These are phyloP conservation scores for Lamprotornis superbus DNA, from an alignment of 2,113 vertebrate genomes.

Conservation along the genomic window DNA sequence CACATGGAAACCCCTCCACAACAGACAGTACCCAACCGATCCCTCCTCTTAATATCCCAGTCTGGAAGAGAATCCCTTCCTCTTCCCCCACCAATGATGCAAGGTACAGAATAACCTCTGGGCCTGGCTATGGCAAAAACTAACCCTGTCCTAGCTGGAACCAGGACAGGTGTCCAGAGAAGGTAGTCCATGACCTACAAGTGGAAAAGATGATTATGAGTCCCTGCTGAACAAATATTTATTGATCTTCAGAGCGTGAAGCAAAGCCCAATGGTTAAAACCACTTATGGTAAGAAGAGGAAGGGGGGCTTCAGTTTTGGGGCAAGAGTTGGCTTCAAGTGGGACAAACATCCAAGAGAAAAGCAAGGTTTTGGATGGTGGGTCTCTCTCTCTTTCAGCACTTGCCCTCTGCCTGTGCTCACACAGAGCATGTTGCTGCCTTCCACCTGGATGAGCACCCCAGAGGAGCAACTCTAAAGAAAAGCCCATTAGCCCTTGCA, in stretches of 20 bases:
- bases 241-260: not conserved
- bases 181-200: not conserved
- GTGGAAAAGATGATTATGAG: not conserved
- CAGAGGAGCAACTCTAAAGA: not conserved
- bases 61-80: not conserved
- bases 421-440: not conserved
- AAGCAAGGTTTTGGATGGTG: not conserved
- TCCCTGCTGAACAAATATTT: not conserved
- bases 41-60: not conserved
- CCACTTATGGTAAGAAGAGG: not conserved
- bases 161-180: not conserved
- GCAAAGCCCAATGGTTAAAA: not conserved
- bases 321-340: not conserved
- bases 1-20: not conserved
- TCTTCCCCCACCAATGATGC: fast-evolving
- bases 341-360: not conserved
- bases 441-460: not conserved
- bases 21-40: not conserved
- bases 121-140: not conserved
- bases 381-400: not conserved
- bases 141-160: not conserved
- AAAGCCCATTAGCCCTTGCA: not conserved
- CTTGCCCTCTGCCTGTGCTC: not conserved
- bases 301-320: not conserved
- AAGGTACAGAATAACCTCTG: not conserved